Conservation (phyloP, 2,888 invertebrate species). For the Heteromurus nitidus region DNA sequence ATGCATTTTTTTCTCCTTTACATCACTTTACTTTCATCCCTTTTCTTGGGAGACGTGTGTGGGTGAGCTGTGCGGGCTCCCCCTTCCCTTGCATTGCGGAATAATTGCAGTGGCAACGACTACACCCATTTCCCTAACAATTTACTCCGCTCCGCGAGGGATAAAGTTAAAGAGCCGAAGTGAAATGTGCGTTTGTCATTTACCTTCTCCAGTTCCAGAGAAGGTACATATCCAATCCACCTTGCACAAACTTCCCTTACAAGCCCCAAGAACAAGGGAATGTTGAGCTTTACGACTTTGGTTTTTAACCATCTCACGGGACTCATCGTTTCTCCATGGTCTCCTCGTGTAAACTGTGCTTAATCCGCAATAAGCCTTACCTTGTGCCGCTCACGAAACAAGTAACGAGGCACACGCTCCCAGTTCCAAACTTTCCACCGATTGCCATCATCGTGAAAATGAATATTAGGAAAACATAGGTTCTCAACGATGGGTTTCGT, state of each 20-base stretch:
- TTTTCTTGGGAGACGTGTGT: no score
- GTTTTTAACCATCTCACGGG: conserved; percentile 45
- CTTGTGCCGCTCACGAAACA: no score
- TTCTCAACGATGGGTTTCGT: no score
- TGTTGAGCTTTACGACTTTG: conserved; percentile 44
- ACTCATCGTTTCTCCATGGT: conserved; percentile 14
- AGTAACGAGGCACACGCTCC: no score
- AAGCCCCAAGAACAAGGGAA: conserved; percentile 18
- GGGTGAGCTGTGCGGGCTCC: not conserved
- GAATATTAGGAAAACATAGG: no score
- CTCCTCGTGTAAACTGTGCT: conserved; percentile 31
- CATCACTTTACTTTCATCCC: not conserved
- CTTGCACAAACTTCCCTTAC: conserved; percentile 8
- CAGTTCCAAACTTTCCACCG: no score
- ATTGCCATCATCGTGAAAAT: no score
- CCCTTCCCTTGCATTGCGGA: conserved; percentile 19
- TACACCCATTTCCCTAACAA: not conserved
- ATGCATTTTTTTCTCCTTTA: not conserved
- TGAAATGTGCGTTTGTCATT: not conserved
- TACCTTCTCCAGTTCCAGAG: not conserved
- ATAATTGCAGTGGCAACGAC: conserved; percentile 40
- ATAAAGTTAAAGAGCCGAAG: conserved; percentile 11
- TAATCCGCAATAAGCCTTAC: conserved; percentile 50
- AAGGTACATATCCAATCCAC: not conserved
- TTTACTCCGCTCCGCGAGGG: not conserved